Evolutionary conservation across 2,888 invertebrate species (phyloP), one percentile per base, ranked within the genome.

Genomic region (Hirtodrosophila histrioides): DNA sequence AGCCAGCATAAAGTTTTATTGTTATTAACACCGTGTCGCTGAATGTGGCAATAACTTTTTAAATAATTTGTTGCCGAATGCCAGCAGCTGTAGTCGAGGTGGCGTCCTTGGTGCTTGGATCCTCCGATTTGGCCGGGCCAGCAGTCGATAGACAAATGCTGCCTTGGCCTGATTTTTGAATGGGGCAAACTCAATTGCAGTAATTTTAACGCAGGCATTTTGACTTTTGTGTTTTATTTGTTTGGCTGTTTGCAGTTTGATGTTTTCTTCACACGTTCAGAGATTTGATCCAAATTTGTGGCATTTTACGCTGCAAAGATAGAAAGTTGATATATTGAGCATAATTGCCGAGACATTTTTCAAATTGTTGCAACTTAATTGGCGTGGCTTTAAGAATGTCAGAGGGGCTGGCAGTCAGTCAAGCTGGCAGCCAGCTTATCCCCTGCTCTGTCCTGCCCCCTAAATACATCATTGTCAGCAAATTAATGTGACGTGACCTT

Each of bases 401-500:
- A 57, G 64, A 27, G 43, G 41, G 36, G 37, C 39, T 49, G 60
- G 2, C 51, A 12, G 33, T 33, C 11, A 12, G 45, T 10, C 39
- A 8, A 45, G 29, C 23, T 5, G 37, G 12, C 46, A n/a, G 43
- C 24, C 36, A 54, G 17, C 6, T 23, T 61, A 37, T 17, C 31
- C 29, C 51, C 31, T 45, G 46, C 31, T 43, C 41, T 45, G 27
- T 33, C 33, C 46, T 23, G 41, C 64, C 56, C 60, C 60, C 64
- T 73, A 84, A 86, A 84, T 84, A 84, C 84, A 86, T 84, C 84
- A 84, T 84, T 86, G 84, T 86, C 88, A 87, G 86, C 84, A 82
- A 88, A 88, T 87, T 86, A 87, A 88, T 80, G 83, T 87, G 85
- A 88, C 88, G 86, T 87, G 88, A 88, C 88, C 88, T 87, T 87